phyloP scores from a whole-genome alignment of 2,113 vertebrate species.

The Pachyramphus minor region DNA sequence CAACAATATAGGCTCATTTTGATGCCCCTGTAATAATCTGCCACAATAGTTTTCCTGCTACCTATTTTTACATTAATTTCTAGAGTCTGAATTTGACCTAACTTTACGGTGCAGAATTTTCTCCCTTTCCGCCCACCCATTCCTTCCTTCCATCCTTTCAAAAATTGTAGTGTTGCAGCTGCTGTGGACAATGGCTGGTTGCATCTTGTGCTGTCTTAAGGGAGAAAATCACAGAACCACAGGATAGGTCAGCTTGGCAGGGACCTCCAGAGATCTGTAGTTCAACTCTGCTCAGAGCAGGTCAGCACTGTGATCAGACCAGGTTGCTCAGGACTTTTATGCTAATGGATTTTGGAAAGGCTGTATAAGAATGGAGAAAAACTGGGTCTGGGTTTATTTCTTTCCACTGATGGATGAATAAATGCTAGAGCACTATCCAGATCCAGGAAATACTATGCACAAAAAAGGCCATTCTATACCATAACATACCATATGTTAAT shows the following conservation, averaged over 20 bases:
- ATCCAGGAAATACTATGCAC: neutral
- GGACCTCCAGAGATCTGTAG: neutral
- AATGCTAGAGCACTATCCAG: neutral
- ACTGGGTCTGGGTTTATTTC: neutral
- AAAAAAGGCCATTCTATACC: neutral
- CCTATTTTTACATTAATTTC: neutral
- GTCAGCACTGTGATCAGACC: neutral
- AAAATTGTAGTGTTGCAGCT: neutral
- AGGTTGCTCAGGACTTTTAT: neutral
- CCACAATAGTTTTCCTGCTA: neutral
- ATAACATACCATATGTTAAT: neutral
- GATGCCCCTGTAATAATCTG: neutral
- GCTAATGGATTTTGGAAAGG: neutral
- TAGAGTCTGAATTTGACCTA: neutral
- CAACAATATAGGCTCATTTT: neutral
- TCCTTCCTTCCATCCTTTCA: neutral
- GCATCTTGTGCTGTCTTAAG: neutral
- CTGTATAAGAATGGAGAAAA: neutral
- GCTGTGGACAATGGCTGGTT: neutral
- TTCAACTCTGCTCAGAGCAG: neutral
- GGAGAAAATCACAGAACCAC: neutral
- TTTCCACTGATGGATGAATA: neutral
- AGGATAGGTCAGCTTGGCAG: neutral
- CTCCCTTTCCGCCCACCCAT: neutral
- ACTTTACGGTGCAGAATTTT: neutral